Percentiles rank a stretch among this genome's conserved stretches.
phyloP scores from a whole-genome alignment of 2,888 invertebrate genomes.

The Lottia scabra region DNA sequence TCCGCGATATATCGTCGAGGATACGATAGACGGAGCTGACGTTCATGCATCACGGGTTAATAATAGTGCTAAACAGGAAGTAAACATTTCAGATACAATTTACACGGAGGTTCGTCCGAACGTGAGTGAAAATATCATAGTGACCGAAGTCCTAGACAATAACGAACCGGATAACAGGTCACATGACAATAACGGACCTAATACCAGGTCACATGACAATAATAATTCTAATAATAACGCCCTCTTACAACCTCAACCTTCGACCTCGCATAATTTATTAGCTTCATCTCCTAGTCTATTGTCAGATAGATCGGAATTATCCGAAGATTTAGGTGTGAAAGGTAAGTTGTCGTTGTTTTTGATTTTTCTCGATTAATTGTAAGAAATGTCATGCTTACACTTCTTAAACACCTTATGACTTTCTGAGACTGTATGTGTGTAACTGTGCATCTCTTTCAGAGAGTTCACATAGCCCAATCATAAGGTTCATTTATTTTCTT shows the following conservation, averaged over 20 bases:
- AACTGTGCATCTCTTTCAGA: too few relatives aligned
- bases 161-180: neutral
- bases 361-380: neutral
- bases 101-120: neutral
- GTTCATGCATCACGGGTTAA: neutral
- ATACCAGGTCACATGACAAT: neutral
- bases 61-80: neutral
- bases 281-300: neutral
- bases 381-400: too few relatives aligned
- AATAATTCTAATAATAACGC: neutral
- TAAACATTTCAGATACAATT: neutral
- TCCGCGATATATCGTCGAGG: neutral
- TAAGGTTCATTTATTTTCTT: too few relatives aligned
- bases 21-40: neutral
- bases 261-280: constrained; percentile 4
- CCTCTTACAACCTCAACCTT: neutral
- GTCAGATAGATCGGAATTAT: neutral
- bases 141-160: neutral
- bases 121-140: neutral
- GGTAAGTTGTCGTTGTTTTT: neutral
- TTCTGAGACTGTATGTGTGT: too few relatives aligned
- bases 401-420: too few relatives aligned
- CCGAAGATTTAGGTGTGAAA: constrained; percentile 1
- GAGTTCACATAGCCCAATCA: too few relatives aligned
- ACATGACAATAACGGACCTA: neutral